A percentile compares a stretch with the other conserved stretches of the same genome.
These are phyloP conservation scores for Ceratothoa steindachneri DNA, from an alignment of 2,888 invertebrate species.

Conservation along the genomic window DNA sequence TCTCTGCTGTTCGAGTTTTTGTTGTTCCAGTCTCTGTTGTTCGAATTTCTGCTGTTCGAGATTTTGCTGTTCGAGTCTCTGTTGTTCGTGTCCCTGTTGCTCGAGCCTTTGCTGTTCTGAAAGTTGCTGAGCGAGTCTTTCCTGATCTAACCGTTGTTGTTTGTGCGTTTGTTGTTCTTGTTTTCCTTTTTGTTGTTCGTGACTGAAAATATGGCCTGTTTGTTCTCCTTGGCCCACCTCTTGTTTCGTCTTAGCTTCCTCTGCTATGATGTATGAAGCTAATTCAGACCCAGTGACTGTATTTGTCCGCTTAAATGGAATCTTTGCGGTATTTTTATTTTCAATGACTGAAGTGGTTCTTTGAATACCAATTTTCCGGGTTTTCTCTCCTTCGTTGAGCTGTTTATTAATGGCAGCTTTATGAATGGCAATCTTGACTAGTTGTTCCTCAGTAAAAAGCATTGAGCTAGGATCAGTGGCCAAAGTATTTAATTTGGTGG, in stretches of 20 bases:
- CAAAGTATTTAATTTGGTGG: slow-evolving; percentile 2
- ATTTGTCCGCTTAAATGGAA: not conserved
- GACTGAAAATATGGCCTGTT: not conserved
- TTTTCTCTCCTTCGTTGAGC: slow-evolving; percentile 53
- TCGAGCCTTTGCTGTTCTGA: not conserved
- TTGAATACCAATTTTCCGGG: slow-evolving; percentile 35
- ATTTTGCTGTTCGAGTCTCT: slow-evolving; percentile 2
- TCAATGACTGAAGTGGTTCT: not conserved
- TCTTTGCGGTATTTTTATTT: not conserved
- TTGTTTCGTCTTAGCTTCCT: not conserved
- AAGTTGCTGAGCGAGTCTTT: not conserved
- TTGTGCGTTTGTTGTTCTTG: not conserved
- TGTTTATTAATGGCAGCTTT: slow-evolving; percentile 55
- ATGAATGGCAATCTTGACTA: slow-evolving; percentile 54
- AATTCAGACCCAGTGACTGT: not conserved
- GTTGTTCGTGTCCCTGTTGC: not conserved
- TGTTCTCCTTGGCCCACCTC: slow-evolving; percentile 9
- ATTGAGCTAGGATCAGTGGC: slow-evolving; percentile 52
- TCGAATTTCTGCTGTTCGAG: not conserved
- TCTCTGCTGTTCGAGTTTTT: slow-evolving; percentile 1
- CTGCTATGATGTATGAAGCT: slow-evolving; percentile 13
- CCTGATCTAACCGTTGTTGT: not conserved
- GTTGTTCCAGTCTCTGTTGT: slow-evolving; percentile 1
- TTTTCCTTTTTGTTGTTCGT: slow-evolving; percentile 11
- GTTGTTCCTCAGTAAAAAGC: slow-evolving; percentile 53